phyloP scores from a whole-genome alignment of 2,797 vertebrate genomes.

The Carcharodon carcharias region DNA sequence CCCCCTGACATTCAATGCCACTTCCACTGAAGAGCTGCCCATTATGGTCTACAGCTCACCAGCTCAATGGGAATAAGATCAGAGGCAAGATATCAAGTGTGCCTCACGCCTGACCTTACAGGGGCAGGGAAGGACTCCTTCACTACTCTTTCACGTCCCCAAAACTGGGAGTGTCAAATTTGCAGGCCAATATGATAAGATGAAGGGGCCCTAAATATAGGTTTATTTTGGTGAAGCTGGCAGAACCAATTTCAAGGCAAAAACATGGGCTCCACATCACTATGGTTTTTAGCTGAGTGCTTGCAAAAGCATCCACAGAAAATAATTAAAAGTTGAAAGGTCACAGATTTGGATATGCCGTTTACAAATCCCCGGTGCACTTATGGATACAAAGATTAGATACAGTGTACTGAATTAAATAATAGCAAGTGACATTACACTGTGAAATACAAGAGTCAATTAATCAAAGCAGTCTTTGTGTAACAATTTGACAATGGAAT shows the following conservation, averaged over 20 bases:
- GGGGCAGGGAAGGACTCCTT: neutral
- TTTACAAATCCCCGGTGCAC: neutral
- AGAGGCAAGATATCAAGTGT: no score
- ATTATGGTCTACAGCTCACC: no score
- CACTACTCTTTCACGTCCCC: no score
- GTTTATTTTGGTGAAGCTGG: neutral
- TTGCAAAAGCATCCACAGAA: neutral
- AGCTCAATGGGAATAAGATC: no score
- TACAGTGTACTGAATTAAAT: neutral
- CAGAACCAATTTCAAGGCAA: neutral
- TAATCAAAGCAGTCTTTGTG: neutral
- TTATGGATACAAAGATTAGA: neutral
- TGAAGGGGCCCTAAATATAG: neutral
- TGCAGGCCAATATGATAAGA: no score
- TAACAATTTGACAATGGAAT: neutral
- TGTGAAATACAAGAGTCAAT: neutral
- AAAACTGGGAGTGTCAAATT: no score
- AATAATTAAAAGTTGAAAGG: constrained; percentile 26
- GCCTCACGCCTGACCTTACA: neutral
- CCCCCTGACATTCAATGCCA: no score
- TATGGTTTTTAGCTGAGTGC: neutral
- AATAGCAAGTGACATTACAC: neutral
- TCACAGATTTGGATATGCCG: neutral
- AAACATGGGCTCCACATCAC: neutral
- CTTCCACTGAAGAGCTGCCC: no score